These are phyloP conservation scores for Archivesica marissinica DNA, from an alignment of 1,140 invertebrate genomes.

Conservation along the genomic window DNA sequence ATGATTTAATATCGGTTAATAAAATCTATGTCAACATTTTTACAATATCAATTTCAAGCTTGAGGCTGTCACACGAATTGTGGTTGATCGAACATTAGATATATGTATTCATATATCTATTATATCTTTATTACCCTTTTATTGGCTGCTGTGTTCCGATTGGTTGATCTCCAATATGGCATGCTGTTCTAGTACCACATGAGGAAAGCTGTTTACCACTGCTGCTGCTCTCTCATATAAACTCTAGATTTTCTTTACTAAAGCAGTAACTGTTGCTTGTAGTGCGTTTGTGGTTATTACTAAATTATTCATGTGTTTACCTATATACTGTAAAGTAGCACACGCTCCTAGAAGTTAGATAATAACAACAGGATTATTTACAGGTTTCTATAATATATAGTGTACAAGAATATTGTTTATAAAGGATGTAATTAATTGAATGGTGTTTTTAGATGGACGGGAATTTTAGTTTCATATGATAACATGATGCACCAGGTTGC, in stretches of 20 bases:
- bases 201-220: conserved; percentile 6
- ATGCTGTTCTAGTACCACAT: background rate
- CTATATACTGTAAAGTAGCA: no score
- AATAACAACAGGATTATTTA: no score
- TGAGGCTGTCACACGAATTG: conserved; percentile 2
- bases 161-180: conserved; percentile 16
- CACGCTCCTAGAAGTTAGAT: no score
- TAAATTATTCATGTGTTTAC: conserved; percentile 3
- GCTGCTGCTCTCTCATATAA: background rate
- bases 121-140: background rate
- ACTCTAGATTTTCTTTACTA: background rate
- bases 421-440: background rate
- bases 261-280: no score
- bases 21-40: conserved; percentile 7
- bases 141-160: background rate
- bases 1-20: background rate
- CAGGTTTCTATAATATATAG: no score
- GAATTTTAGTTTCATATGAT: background rate
- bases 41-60: background rate
- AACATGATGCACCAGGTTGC: background rate
- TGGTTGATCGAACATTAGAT: background rate
- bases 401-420: no score
- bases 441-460: background rate
- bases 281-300: background rate
- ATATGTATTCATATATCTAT: conserved; percentile 10